These are phyloP conservation scores for Oriolus oriolus DNA, from an alignment of 2,113 vertebrate genomes.

Conservation along the genomic window DNA sequence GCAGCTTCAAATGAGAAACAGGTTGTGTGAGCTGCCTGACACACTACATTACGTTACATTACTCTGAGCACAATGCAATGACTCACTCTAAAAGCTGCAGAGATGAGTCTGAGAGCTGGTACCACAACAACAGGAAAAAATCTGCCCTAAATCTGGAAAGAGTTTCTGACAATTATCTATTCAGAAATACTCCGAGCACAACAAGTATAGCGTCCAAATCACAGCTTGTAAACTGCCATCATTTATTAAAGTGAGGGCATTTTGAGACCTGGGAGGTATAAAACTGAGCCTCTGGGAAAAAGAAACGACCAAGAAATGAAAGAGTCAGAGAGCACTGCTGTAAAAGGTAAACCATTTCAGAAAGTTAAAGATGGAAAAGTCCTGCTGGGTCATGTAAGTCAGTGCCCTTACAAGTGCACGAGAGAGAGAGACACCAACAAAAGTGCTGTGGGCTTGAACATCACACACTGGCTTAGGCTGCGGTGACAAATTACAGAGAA, in stretches of 20 bases:
- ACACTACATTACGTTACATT: background rate
- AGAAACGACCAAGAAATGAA: background rate
- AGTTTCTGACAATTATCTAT: conserved; percentile 6
- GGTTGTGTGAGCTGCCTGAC: background rate
- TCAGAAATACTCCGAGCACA: background rate
- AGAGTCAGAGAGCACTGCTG: background rate
- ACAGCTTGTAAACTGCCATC: background rate
- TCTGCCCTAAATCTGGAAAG: background rate
- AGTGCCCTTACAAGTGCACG: background rate
- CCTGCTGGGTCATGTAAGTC: background rate
- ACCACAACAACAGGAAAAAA: background rate
- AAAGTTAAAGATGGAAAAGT: conserved; percentile 33
- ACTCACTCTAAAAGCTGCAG: background rate
- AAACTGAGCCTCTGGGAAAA: background rate
- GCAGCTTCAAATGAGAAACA: background rate
- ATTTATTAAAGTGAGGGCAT: conserved; percentile 1
- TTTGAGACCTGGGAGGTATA: background rate
- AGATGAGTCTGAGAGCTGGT: background rate
- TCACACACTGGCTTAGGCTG: background rate
- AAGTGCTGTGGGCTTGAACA: background rate
- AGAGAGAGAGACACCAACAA: background rate
- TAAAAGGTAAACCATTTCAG: background rate
- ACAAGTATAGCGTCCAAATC: background rate
- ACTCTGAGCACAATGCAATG: background rate
- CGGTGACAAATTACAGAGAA: background rate